phyloP scores from a whole-genome alignment of 2,797 vertebrate genomes.

The Spheniscus humboldti region DNA sequence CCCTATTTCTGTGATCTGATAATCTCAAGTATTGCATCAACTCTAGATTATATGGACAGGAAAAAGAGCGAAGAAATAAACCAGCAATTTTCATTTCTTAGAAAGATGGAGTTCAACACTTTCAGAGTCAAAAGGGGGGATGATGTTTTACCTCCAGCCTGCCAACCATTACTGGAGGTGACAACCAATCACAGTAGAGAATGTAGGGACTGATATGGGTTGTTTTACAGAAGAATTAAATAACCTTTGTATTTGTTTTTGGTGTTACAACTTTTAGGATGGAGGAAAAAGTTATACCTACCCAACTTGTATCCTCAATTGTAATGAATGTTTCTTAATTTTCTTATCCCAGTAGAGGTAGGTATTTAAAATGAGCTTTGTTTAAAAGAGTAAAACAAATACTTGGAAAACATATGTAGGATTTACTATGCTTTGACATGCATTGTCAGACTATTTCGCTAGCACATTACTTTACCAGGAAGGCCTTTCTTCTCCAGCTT shows the following conservation, averaged over 20 bases:
- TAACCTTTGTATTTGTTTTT: not conserved
- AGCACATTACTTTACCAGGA: not conserved
- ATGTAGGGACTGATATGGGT: not conserved
- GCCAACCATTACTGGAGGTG: rapidly evolving
- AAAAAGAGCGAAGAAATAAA: not conserved
- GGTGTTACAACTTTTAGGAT: not conserved
- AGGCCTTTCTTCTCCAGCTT: not conserved
- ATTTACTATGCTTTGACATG: slow-evolving; percentile 30
- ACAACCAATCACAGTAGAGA: not conserved
- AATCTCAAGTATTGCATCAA: not conserved
- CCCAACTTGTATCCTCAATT: not conserved
- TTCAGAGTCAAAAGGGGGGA: not conserved
- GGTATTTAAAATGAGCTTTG: slow-evolving; percentile 9
- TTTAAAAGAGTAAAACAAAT: not conserved
- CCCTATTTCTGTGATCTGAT: not conserved
- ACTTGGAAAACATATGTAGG: not conserved
- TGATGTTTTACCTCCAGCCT: not conserved
- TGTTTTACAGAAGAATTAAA: not conserved
- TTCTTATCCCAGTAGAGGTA: not conserved
- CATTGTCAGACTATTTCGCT: slow-evolving; percentile 2
- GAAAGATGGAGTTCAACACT: not conserved
- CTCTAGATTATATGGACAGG: not conserved
- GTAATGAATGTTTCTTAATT: not conserved
- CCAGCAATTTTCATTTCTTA: not conserved
- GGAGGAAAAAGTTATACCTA: not conserved